phyloP scores from a whole-genome alignment of 2,797 vertebrate species.

The Myiotriccus ornatus region DNA sequence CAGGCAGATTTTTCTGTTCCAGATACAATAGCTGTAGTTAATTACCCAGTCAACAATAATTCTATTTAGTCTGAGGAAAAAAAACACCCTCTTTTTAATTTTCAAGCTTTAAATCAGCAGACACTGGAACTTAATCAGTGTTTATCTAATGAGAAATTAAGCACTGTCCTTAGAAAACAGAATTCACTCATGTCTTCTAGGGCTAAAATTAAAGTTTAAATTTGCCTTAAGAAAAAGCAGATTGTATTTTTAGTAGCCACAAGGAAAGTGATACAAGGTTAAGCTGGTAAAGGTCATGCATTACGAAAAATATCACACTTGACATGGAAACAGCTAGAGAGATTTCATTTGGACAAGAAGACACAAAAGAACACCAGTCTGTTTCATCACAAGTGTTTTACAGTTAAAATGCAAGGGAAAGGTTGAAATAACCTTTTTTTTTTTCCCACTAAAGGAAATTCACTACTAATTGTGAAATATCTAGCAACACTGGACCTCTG shows the following conservation, averaged over 20 bases:
- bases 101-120: conserved; percentile 53
- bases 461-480: neutral
- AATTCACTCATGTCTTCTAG: neutral
- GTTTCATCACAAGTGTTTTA: neutral
- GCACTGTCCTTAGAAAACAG: neutral
- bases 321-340: neutral
- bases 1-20: conserved; percentile 29
- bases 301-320: neutral
- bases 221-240: neutral
- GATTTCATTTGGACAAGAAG: neutral
- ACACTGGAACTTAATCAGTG: conserved; percentile 29
- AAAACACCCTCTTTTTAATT: conserved; percentile 13
- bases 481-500: neutral
- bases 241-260: neutral
- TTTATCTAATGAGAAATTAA: conserved; percentile 42
- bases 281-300: neutral
- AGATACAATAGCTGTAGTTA: conserved; percentile 43
- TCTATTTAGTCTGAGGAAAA: conserved; percentile 6
- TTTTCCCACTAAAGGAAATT: neutral
- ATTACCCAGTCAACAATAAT: conserved; percentile 54
- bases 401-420: neutral
- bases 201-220: neutral
- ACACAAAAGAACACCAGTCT: neutral
- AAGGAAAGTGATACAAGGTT: neutral
- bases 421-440: neutral